A percentile compares a stretch with the other conserved stretches of the same genome.
Evolutionary conservation across 2,113 vertebrate species (phyloP).

Genomic region (Perognathus longimembris): DNA sequence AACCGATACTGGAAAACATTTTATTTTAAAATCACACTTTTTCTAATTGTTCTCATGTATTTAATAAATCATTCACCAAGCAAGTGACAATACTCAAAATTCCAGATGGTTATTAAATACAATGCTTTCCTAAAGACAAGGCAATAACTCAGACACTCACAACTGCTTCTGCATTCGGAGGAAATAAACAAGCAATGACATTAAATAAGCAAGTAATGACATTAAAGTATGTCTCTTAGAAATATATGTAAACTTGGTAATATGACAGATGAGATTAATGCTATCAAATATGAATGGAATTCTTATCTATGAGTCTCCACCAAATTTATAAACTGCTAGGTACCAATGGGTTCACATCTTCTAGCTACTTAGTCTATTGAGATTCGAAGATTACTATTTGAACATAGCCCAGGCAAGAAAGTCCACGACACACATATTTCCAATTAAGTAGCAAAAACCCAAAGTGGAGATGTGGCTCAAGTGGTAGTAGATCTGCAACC

Average conservation of each 20-base stretch:
- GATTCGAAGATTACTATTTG: too few species aligned
- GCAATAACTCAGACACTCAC: not conserved
- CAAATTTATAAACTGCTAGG: not conserved
- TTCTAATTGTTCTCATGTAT: constrained; percentile 65
- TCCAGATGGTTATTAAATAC: constrained; percentile 28
- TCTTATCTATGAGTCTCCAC: not conserved
- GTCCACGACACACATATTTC: too few species aligned
- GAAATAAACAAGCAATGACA: not conserved
- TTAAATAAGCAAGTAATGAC: constrained; percentile 7
- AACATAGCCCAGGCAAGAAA: too few species aligned
- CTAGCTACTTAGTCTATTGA: too few species aligned
- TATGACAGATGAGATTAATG: constrained; percentile 5
- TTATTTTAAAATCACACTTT: constrained; percentile 42
- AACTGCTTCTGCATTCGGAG: not conserved
- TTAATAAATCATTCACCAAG: constrained; percentile 61
- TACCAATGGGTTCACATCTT: too few species aligned
- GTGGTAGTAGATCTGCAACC: too few species aligned
- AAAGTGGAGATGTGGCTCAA: too few species aligned
- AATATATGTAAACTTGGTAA: constrained; percentile 49
- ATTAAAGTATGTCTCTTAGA: not conserved
- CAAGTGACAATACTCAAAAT: not conserved
- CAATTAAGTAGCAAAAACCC: too few species aligned
- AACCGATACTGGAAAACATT: constrained; percentile 48
- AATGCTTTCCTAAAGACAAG: constrained; percentile 30
- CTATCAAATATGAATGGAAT: not conserved